These are phyloP conservation scores for Temnopleurus reevesii DNA, from an alignment of 53 echinoderm and acorn worm species.

Conservation along the genomic window DNA sequence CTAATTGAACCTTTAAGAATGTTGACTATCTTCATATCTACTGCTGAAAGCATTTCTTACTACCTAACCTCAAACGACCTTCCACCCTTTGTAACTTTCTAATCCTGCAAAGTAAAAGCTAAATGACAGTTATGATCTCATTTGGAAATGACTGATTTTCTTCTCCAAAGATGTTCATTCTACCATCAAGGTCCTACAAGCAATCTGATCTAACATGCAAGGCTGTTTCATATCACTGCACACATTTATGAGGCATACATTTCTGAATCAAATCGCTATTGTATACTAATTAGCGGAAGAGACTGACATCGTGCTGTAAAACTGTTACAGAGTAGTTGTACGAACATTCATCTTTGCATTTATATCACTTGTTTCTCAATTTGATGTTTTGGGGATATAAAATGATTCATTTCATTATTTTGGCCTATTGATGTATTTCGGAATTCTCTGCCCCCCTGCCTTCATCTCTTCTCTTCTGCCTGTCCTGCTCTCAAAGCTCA, in stretches of 20 bases:
- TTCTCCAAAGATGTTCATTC: too few relatives aligned
- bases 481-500: not conserved
- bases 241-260: not conserved
- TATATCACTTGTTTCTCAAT: not conserved
- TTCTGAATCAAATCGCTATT: not conserved
- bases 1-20: too few relatives aligned
- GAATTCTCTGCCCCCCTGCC: not conserved
- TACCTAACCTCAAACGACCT: not conserved
- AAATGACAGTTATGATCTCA: too few relatives aligned
- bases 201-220: constrained; percentile 29
- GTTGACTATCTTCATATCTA: not conserved
- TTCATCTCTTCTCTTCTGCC: not conserved
- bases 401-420: too few relatives aligned
- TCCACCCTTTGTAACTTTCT: too few relatives aligned
- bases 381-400: too few relatives aligned
- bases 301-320: not conserved
- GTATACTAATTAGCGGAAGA: not conserved
- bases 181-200: not conserved
- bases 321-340: not conserved
- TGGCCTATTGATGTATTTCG: not conserved
- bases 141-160: too few relatives aligned
- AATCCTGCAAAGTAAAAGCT: too few relatives aligned
- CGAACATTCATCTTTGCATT: not conserved
- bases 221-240: constrained; percentile 5
- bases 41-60: not conserved